These are phyloP conservation scores for Protophormia terraenovae DNA, from an alignment of 2,888 invertebrate species.

Conservation along the genomic window DNA sequence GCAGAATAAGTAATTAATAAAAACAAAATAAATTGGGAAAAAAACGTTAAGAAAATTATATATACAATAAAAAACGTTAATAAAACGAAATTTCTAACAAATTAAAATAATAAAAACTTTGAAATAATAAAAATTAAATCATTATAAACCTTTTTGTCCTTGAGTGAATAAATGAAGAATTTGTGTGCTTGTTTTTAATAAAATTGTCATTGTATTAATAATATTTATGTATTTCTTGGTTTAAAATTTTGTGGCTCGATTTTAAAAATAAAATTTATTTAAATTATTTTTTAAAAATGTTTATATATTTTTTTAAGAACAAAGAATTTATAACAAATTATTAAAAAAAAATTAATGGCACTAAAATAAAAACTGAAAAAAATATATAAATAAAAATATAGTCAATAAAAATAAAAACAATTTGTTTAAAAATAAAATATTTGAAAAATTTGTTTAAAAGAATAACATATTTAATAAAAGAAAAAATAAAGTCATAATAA, in stretches of 20 bases:
- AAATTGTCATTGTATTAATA: too few species aligned
- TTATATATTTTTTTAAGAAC: not conserved
- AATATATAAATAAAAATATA: too few species aligned
- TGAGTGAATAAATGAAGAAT: too few species aligned
- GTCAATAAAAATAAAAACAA: not conserved
- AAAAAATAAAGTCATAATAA: too few species aligned
- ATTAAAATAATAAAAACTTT: not conserved
- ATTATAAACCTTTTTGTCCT: too few species aligned
- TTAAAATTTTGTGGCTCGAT: not conserved
- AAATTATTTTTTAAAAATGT: not conserved
- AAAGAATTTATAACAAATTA: not conserved
- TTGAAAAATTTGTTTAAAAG: too few species aligned
- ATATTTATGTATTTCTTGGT: too few species aligned
- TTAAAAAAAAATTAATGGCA: conserved; percentile 44
- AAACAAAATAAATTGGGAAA: conserved; percentile 1
- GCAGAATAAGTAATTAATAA: conserved; percentile 45
- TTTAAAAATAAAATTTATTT: not conserved
- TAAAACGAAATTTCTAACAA: not conserved
- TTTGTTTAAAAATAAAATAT: not conserved
- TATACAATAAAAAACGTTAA: conserved; percentile 17
- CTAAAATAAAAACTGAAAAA: conserved; percentile 38
- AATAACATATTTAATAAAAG: too few species aligned
- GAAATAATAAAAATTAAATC: not conserved
- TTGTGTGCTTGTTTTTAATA: too few species aligned
- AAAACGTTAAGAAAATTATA: conserved; percentile 14